A percentile compares a stretch with the other conserved stretches of the same genome.
phyloP scores from a whole-genome alignment of 2,113 vertebrate genomes.

The Trochalopteron elliotii region DNA sequence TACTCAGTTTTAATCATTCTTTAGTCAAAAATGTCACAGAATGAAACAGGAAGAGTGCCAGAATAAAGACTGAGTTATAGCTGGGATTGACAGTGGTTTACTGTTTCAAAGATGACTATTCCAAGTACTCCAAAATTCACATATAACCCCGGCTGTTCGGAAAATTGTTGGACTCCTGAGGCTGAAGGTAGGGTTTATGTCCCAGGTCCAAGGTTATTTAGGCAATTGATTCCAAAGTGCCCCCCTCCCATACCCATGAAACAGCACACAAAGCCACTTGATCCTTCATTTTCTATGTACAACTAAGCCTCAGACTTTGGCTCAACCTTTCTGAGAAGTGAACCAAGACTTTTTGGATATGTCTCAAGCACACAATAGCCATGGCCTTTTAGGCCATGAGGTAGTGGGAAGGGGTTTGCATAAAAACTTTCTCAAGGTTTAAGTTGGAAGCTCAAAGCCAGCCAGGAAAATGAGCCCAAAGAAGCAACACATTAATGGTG shows the following conservation, averaged over 20 bases:
- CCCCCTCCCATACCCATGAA: rapidly evolving
- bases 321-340: background rate
- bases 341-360: background rate
- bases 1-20: background rate
- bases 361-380: background rate
- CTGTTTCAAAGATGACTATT: background rate
- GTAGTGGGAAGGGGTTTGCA: background rate
- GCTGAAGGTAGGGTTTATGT: background rate
- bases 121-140: background rate
- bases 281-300: background rate
- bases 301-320: background rate
- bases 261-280: background rate
- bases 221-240: background rate
- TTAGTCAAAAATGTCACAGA: constrained; percentile 6
- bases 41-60: background rate
- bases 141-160: background rate
- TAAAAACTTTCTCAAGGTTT: background rate
- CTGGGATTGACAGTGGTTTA: background rate
- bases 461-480: background rate
- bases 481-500: background rate
- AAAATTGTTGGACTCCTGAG: background rate
- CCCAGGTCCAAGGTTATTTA: background rate
- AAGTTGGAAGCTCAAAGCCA: background rate
- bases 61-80: background rate
- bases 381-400: background rate